These are phyloP conservation scores for Cygnus atratus DNA, from an alignment of 2,113 vertebrate genomes.

Conservation along the genomic window DNA sequence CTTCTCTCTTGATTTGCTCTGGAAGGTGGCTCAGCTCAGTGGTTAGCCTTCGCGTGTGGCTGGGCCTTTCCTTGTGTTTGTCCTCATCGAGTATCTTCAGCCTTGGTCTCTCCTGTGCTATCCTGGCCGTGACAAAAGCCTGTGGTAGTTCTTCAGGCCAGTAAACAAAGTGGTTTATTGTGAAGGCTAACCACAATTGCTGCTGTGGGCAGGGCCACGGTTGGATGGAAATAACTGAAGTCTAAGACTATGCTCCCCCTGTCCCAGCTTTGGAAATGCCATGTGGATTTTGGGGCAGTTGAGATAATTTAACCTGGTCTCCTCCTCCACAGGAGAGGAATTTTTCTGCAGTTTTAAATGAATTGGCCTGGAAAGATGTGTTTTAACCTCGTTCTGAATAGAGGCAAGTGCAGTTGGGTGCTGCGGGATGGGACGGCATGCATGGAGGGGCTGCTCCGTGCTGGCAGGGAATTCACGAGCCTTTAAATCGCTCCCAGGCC, in stretches of 20 bases:
- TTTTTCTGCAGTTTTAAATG: not conserved
- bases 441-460: rapidly evolving
- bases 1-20: not conserved
- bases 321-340: not conserved
- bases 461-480: not conserved
- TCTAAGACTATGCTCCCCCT: not conserved
- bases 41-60: not conserved
- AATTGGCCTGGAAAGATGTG: not conserved
- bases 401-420: too few species aligned
- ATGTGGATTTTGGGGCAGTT: not conserved
- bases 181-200: not conserved
- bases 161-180: not conserved
- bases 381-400: constrained; percentile 10
- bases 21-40: not conserved
- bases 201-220: not conserved
- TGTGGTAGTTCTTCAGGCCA: not conserved
- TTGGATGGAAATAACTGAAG: not conserved
- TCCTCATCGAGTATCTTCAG: not conserved
- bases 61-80: not conserved
- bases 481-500: not conserved
- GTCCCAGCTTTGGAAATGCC: not conserved
- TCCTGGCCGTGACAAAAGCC: not conserved
- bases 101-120: not conserved
- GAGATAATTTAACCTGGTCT: not conserved
- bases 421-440: too few species aligned